These are phyloP conservation scores for Agapornis roseicollis DNA, from an alignment of 2,113 vertebrate species.

Conservation along the genomic window DNA sequence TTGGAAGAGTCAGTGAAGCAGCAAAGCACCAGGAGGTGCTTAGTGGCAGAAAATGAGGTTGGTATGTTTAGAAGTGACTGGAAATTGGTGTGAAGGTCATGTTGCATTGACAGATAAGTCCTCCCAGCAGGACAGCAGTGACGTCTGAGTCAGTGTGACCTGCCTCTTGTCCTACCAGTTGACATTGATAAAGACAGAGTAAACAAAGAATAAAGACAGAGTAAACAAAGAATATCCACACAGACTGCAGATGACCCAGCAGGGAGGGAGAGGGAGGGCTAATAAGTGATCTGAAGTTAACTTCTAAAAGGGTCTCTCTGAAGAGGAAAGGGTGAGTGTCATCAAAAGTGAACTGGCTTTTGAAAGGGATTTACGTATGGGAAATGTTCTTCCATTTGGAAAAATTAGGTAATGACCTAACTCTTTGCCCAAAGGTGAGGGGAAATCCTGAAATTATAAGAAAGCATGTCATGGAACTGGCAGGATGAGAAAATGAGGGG, in stretches of 20 bases:
- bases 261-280: background rate
- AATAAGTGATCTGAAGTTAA: background rate
- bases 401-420: background rate
- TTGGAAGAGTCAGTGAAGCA: background rate
- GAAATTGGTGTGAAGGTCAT: background rate
- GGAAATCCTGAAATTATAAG: slow-evolving; percentile 50
- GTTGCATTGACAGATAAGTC: background rate
- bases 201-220: background rate
- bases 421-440: background rate
- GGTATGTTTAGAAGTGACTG: background rate
- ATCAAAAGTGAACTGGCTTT: background rate
- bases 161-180: background rate
- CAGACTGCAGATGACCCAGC: accelerated
- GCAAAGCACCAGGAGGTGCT: background rate
- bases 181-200: background rate
- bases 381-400: slow-evolving; percentile 6
- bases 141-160: background rate
- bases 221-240: background rate
- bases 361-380: background rate
- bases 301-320: background rate
- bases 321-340: background rate
- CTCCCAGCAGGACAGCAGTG: background rate
- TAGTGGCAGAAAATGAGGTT: background rate
- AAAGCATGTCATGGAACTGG: background rate
- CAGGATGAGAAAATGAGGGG: background rate